Base-by-base conservation (phyloP, 2,888 invertebrate species). In the Andrena marginata region DNA sequence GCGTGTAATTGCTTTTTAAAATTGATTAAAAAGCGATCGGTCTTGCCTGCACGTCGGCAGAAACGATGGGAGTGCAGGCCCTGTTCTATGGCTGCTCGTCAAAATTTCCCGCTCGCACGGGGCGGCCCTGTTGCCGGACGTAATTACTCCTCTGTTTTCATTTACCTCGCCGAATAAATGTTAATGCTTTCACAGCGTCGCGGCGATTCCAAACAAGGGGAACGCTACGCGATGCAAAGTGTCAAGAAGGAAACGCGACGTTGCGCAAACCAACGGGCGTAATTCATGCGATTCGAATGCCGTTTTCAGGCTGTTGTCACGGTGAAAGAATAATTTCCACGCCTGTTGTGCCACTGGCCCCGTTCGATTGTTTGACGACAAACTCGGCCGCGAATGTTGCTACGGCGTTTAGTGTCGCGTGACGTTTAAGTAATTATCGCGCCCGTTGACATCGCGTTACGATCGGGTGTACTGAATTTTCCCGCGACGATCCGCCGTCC, bases 1-100 rank as follows among this genome's bases (percentile, higher is more conserved):
- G 89, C 87, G 82, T 88, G 89, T 90, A 90, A 91, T 91, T 90
- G 89, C 89, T 89, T 91, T 90, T 91, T 84, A 88, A 90, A 90
- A 91, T 91, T 91, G 86, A 91, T 91, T 91, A 90, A 90, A 89
- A 90, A 85, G 82, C 88, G 88, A 91, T 91, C 88, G 86, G 81
- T 88, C 88, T 84, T 87, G 76, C 73, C 79, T 60, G 23, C 71
- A 5, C 23, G 51, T 60, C 78, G 71, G 54, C 7, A 54, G 13
- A 77, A 71, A 59, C 51, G 84, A 85, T 75, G 69, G 80, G 74
- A 69, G 80, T 85, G 87, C 64, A 68, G 7, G 33, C 33, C 56
- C 20, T 29, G 26, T 13, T 48, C 67, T 20, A 7, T n/a, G 48
- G n/a, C 33, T 51, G 54, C 78, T 51, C 74, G 71, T 65, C 62